Conservation (phyloP, 2,888 invertebrate genomes). For the Melinopterus prodromus region DNA sequence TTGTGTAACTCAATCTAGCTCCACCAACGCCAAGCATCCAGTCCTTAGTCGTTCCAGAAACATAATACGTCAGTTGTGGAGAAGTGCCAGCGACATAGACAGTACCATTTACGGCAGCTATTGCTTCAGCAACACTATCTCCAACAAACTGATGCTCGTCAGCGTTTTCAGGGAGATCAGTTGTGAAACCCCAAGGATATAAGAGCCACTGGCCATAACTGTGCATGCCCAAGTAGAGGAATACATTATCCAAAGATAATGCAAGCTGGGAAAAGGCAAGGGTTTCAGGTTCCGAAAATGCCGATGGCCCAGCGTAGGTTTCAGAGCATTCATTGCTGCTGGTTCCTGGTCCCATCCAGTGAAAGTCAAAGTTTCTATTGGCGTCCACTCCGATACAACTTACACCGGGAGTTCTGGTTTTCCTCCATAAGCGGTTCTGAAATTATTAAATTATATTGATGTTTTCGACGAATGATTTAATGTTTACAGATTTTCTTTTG, state of each 20-base stretch:
- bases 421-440: slow-evolving; percentile 73
- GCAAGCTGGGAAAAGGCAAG: slow-evolving; percentile 64
- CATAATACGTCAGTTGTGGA: slow-evolving; percentile 61
- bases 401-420: slow-evolving; percentile 66
- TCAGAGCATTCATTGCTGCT: slow-evolving; percentile 62
- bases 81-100: slow-evolving; percentile 63
- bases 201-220: slow-evolving; percentile 75
- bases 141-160: slow-evolving; percentile 62
- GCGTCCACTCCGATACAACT: slow-evolving; percentile 75
- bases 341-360: slow-evolving; percentile 66
- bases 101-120: slow-evolving; percentile 55
- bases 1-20: slow-evolving; percentile 68
- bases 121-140: slow-evolving; percentile 59
- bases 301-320: slow-evolving; percentile 66
- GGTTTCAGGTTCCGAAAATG: slow-evolving; percentile 78
- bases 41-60: slow-evolving; percentile 73
- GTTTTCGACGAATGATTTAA: too few relatives aligned
- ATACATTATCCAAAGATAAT: slow-evolving; percentile 63
- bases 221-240: slow-evolving; percentile 77
- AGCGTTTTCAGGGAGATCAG: slow-evolving; percentile 60
- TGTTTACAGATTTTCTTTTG: too few relatives aligned
- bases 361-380: slow-evolving; percentile 78
- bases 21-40: slow-evolving; percentile 67
- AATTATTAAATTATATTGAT: slow-evolving; percentile 28
- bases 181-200: slow-evolving; percentile 74